Evolutionary conservation across 1,140 invertebrate species (phyloP), one percentile per base, ranked within the genome.

Genomic region (Eulimnadia texana): DNA sequence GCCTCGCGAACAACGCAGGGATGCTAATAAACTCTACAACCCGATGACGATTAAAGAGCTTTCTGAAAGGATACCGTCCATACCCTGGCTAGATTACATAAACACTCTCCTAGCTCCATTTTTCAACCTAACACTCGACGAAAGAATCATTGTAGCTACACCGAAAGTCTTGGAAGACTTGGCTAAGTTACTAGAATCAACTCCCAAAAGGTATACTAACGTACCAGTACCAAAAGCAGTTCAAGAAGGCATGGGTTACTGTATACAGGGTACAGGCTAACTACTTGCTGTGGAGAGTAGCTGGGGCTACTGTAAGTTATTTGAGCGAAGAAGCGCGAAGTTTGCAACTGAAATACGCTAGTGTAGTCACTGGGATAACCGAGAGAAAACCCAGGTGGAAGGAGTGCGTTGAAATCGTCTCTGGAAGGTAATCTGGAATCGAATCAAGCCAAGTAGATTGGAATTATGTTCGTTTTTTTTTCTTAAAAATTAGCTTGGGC

Each of bases 21-120:
- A 97, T 72, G 88, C 88, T 2, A 87, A 89, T 2, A 83, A 86
- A 62, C 76, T 94, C 2, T 96, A 96, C 74, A 94, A 97, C 70
- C 86, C 88, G 16, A 91, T 92, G 81, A 87, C 83, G 0, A 75
- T 96, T 2, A 70, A 71, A 3, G 80, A 94, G 61, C 70, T 97
- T 6, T 80, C 86, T 65, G 66, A 76, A 22, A 82, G 82, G 56
- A 89, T 85, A 68, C 83, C 84, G 2, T 81, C 80, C 67, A 81
- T 91, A 22, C 80, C 86, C 6, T 92, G 89, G 89, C 69, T 81
- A 61, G 79, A 84, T 51, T 93, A 92, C 69, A 82, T 94, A 66
- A 88, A 88, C 70, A 82, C 73, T 0, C 70, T 93, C 9, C 73
- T 96, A 9, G 76, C 80, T 0, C 73, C 77, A 0, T 76, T 77